phyloP scores from a whole-genome alignment of 2,113 vertebrate species.

The Benitochromis conjunctus region DNA sequence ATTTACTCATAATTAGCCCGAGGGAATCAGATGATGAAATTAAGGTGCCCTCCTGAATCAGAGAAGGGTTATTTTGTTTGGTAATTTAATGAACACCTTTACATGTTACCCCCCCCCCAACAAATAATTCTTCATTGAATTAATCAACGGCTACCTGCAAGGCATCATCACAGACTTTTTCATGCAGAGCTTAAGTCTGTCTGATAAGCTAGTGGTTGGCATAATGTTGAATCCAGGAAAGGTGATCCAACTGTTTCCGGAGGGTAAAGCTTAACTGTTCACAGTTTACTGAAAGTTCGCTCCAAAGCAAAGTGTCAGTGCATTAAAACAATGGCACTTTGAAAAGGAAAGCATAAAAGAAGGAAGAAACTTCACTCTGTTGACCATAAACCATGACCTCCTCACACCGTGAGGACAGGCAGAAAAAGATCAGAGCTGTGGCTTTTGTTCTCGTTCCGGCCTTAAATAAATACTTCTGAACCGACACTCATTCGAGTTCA shows the following conservation, averaged over 20 bases:
- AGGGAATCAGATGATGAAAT: background rate
- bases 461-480: constrained; percentile 35
- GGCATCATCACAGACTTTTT: background rate
- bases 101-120: background rate
- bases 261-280: background rate
- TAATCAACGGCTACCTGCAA: background rate
- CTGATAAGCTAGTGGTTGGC: background rate
- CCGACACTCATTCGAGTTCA: background rate
- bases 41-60: background rate
- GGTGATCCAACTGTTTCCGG: background rate
- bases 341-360: background rate
- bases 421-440: background rate
- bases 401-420: too few relatives aligned
- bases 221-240: background rate
- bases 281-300: background rate
- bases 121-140: background rate
- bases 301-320: background rate
- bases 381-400: too few relatives aligned
- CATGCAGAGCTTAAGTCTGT: background rate
- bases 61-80: background rate
- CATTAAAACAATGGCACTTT: background rate
- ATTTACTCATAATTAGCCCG: background rate
- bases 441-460: background rate
- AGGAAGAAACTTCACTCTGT: background rate
- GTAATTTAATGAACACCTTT: background rate